These are phyloP conservation scores for Kradibia gibbosae DNA, from an alignment of 1,140 invertebrate species.

Conservation along the genomic window DNA sequence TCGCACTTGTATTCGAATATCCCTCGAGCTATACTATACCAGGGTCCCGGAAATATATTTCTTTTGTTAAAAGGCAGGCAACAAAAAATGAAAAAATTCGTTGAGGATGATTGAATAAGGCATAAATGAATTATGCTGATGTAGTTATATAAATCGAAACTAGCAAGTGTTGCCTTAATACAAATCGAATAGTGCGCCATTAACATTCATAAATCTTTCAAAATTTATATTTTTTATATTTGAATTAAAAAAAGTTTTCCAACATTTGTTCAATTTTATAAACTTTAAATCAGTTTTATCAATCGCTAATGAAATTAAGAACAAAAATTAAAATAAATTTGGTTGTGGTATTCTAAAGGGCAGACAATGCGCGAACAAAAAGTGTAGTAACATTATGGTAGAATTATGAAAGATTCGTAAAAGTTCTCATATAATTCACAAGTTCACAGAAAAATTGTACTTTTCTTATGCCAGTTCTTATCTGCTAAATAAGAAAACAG, in stretches of 20 bases:
- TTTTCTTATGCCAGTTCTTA: neutral
- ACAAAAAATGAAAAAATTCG: neutral
- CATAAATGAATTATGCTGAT: neutral
- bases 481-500: neutral
- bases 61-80: neutral
- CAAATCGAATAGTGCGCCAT: neutral
- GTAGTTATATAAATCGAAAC: neutral
- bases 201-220: neutral
- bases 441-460: neutral
- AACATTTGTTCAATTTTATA: neutral
- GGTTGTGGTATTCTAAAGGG: neutral
- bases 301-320: neutral
- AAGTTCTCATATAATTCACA: neutral
- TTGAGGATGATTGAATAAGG: neutral
- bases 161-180: too few relatives aligned
- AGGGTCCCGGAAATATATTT: neutral
- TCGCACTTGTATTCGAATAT: neutral
- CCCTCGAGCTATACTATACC: neutral
- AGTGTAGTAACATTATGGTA: neutral
- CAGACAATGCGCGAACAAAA: neutral
- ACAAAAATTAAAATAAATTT: neutral
- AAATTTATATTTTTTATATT: neutral
- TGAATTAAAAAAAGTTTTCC: too few relatives aligned
- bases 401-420: neutral
- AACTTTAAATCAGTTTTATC: neutral